Base-by-base conservation (phyloP, 2,113 vertebrate species). In the Numenius arquata region DNA sequence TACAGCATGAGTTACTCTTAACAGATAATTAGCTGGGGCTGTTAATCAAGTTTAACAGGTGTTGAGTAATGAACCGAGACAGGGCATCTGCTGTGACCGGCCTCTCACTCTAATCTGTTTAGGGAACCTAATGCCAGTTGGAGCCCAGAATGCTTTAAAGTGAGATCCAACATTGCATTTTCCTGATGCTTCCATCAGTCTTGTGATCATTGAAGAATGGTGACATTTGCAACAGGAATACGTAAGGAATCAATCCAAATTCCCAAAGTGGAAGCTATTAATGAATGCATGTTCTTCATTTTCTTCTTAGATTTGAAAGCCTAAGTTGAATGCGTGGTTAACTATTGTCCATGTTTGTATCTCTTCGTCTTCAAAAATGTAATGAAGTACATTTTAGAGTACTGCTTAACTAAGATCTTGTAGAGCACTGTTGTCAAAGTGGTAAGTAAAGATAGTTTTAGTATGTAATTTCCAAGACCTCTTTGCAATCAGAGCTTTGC, bases 41-140 rank as follows among this genome's bases (percentile, higher is more conserved):
- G 87, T 98, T 98, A 98, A 98, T 98, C 98, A 98, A 53, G 59
- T 93, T 97, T 98, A 98, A 95, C 97, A 98, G 98, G 98, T 98
- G 98, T 95, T 97, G 98, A 96, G 96, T 98, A 98, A 98, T 98
- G 98, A 98, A 95, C 96, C 68, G 67, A 98, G 98, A 97, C 97
- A 95, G 93, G 96, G 97, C 97, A 95, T 98, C 97, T 98, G 97
- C 97, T 98, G 95, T 97, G 98, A 97, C 97, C 87, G 6, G 36
- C 93, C 92, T 97, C 72, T 96, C 77, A 47, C 79, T 94, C 76
- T 96, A 92, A 96, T 97, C 95, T 97, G 91, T 91, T 97, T 96
- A 97, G 89, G 95, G 88, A 97, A 85, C 66, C 77, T 48, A 62
- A 59, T 89, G 89, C 96, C 73, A 72, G 58, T 83, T 95, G 70